phyloP scores from a whole-genome alignment of 2,888 invertebrate genomes.

The Athalia circularis region DNA sequence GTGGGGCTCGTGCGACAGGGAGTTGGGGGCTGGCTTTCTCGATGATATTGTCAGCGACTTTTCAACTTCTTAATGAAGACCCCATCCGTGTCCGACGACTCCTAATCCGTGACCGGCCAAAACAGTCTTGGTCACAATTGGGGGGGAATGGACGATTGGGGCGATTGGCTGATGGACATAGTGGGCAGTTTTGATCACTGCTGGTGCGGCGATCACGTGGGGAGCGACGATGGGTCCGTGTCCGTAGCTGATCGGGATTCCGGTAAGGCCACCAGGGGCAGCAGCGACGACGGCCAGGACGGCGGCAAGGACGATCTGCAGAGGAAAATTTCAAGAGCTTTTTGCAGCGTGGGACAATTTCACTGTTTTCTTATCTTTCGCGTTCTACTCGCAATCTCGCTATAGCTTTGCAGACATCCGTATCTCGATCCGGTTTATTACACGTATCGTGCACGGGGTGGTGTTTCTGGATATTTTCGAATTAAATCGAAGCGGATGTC shows the following conservation, averaged over 20 bases:
- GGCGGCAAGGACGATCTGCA: constrained; percentile 70
- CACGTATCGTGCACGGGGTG: too few species aligned
- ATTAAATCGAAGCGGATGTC: background rate
- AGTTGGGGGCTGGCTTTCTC: background rate
- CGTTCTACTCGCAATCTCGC: background rate
- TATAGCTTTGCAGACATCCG: background rate
- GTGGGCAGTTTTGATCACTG: constrained; percentile 60
- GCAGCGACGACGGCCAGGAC: constrained; percentile 73
- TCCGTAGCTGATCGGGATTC: constrained; percentile 65
- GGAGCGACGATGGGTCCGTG: constrained; percentile 68
- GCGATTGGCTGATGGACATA: constrained; percentile 69
- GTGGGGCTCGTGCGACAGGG: constrained; percentile 17
- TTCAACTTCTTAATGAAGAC: constrained; percentile 46
- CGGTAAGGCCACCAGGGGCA: constrained; percentile 76
- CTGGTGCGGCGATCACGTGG: constrained; percentile 63
- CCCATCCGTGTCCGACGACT: constrained; percentile 52
- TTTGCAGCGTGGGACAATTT: background rate
- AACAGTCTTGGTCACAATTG: constrained; percentile 61
- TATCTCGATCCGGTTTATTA: too few species aligned
- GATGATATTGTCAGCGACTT: constrained; percentile 43
- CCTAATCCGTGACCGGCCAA: constrained; percentile 51
- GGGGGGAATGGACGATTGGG: constrained; percentile 73
- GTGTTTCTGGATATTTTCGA: background rate
- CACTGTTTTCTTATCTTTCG: background rate
- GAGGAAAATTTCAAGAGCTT: constrained; percentile 34